Conservation (phyloP, 1,140 invertebrate genomes). For the Condylostylus longicornis region DNA sequence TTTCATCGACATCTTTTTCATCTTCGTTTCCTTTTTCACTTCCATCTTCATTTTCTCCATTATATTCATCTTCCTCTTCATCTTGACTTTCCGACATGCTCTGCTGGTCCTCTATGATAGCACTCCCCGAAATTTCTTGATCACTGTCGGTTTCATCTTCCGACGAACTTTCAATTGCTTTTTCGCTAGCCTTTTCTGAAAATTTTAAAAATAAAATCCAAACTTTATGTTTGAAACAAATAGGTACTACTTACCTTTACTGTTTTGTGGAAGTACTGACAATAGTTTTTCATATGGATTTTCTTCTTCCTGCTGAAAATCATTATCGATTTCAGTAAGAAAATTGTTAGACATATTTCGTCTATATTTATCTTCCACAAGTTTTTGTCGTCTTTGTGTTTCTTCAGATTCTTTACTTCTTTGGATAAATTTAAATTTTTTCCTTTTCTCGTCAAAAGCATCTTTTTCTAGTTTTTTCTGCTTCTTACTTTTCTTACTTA, state of each 20-base stretch:
- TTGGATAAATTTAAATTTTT: slow-evolving; percentile 2
- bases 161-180: slow-evolving; percentile 4
- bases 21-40: slow-evolving; percentile 6
- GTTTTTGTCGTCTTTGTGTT: neutral
- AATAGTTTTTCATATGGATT: slow-evolving; percentile 39
- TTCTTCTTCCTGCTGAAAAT: slow-evolving; percentile 36
- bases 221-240: neutral
- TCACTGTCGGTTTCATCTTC: neutral
- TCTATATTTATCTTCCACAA: slow-evolving; percentile 3
- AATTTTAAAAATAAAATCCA: neutral
- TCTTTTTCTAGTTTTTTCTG: no score
- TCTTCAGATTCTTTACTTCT: slow-evolving; percentile 5
- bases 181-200: slow-evolving; percentile 11
- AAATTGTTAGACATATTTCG: neutral
- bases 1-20: slow-evolving; percentile 13
- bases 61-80: slow-evolving; percentile 7
- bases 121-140: slow-evolving; percentile 9
- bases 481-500: no score
- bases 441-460: slow-evolving; percentile 1
- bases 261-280: slow-evolving; percentile 34
- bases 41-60: slow-evolving; percentile 4
- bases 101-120: slow-evolving; percentile 15
- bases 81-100: slow-evolving; percentile 2
- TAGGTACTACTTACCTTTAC: slow-evolving; percentile 6
- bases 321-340: slow-evolving; percentile 3